A percentile compares a stretch with the other conserved stretches of the same genome.
These are phyloP conservation scores for Clarias platycephalus DNA, from an alignment of 2,797 vertebrate genomes.

Conservation along the genomic window DNA sequence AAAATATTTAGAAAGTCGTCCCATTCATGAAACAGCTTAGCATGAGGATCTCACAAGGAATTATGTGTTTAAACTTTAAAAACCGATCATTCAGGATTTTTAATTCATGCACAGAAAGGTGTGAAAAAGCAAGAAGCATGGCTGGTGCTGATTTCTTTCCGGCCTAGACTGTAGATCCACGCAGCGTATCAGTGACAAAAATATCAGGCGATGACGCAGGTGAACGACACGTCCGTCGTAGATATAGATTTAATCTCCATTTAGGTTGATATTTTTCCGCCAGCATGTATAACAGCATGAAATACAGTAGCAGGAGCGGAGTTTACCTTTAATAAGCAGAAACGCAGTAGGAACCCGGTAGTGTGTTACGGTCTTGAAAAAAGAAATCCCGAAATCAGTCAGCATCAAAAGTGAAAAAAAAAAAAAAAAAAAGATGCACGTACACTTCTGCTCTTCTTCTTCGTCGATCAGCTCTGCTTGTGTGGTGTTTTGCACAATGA, in stretches of 20 bases:
- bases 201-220: neutral
- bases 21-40: neutral
- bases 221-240: neutral
- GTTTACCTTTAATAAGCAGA: neutral
- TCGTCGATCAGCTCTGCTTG: neutral
- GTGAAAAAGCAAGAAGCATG: neutral
- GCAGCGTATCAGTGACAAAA: neutral
- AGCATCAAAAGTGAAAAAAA: neutral
- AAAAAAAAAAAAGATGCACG: no score
- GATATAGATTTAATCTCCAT: neutral
- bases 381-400: neutral
- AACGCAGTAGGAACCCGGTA: neutral
- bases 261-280: neutral
- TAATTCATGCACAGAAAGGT: neutral
- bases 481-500: conserved; percentile 18
- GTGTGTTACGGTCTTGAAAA: neutral
- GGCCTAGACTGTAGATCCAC: neutral
- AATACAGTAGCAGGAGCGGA: neutral
- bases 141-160: conserved; percentile 1
- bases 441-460: neutral
- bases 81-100: neutral
- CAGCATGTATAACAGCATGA: neutral
- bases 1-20: neutral
- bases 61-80: neutral
- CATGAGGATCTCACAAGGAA: neutral